These are phyloP conservation scores for Clavelina lepadiformis DNA, from an alignment of 23 tunicate genomes.

Conservation along the genomic window DNA sequence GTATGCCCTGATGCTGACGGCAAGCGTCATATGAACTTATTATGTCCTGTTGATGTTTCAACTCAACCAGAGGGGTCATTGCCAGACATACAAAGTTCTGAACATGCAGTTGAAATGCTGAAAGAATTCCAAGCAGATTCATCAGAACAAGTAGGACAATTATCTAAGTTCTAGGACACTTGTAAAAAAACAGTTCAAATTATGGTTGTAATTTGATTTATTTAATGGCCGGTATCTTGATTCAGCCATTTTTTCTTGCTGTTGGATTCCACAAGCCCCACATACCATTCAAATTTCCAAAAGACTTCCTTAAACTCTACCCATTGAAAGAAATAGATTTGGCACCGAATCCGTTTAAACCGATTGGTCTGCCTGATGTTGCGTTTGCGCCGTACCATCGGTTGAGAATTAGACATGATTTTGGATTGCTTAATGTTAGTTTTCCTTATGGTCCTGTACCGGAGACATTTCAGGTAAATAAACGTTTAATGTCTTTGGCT, in stretches of 20 bases:
- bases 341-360: constrained; percentile 69
- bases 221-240: too few relatives aligned
- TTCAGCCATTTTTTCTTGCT: constrained; percentile 96
- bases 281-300: constrained; percentile 89
- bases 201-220: too few relatives aligned
- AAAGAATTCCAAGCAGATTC: constrained; percentile 39
- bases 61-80: constrained; percentile 65
- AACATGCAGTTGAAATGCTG: constrained; percentile 72
- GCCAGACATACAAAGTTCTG: constrained; percentile 87
- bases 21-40: constrained; percentile 52
- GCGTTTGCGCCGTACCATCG: constrained; percentile 72
- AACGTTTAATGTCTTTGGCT: too few relatives aligned
- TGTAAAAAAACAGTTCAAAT: not conserved
- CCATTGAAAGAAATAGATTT: constrained; percentile 56
- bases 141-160: constrained; percentile 8
- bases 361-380: constrained; percentile 57
- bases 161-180: not conserved
- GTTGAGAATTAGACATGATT: constrained; percentile 59
- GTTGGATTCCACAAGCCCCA: constrained; percentile 98
- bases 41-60: constrained; percentile 81
- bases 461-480: constrained; percentile 59
- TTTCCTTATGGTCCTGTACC: constrained; percentile 96
- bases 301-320: constrained; percentile 65
- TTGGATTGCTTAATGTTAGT: constrained; percentile 53
- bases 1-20: constrained; percentile 75